Evolutionary conservation across 1,140 invertebrate species (phyloP).

Genomic region (Colletes latitarsis): DNA sequence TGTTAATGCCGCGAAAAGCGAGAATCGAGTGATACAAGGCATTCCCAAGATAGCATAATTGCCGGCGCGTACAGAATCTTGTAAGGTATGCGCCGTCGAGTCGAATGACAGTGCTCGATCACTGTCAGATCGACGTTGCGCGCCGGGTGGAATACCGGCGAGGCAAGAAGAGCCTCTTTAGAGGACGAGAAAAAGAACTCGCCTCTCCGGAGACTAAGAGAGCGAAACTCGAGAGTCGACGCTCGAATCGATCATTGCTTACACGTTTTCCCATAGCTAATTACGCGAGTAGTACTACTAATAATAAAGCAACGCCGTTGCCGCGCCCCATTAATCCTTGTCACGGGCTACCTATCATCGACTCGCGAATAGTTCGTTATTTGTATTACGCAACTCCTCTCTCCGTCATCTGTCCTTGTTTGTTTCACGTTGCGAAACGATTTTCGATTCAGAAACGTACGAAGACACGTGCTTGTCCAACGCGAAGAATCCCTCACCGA

Average conservation of each 20-base stretch:
- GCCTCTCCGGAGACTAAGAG: constrained; percentile 41
- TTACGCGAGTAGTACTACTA: constrained; percentile 50
- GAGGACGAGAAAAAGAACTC: constrained; percentile 58
- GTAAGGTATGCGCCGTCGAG: constrained; percentile 61
- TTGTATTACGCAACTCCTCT: constrained; percentile 27
- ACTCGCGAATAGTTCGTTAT: constrained; percentile 41
- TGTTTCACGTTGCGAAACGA: constrained; percentile 3
- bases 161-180: constrained; percentile 64
- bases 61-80: constrained; percentile 68
- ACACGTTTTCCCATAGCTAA: constrained; percentile 48
- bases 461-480: too few species aligned
- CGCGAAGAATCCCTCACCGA: too few species aligned
- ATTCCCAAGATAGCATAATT: constrained; percentile 71
- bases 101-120: constrained; percentile 69
- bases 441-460: too few species aligned
- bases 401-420: neutral
- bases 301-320: constrained; percentile 52
- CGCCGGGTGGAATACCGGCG: constrained; percentile 57
- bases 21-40: constrained; percentile 68
- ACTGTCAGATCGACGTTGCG: constrained; percentile 58
- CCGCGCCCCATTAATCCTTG: constrained; percentile 44
- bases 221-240: constrained; percentile 50
- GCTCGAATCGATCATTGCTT: constrained; percentile 61
- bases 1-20: constrained; percentile 68
- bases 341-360: constrained; percentile 44